These are phyloP conservation scores for Sceloporus tristichus DNA, from an alignment of 2,113 vertebrate species.

Conservation along the genomic window DNA sequence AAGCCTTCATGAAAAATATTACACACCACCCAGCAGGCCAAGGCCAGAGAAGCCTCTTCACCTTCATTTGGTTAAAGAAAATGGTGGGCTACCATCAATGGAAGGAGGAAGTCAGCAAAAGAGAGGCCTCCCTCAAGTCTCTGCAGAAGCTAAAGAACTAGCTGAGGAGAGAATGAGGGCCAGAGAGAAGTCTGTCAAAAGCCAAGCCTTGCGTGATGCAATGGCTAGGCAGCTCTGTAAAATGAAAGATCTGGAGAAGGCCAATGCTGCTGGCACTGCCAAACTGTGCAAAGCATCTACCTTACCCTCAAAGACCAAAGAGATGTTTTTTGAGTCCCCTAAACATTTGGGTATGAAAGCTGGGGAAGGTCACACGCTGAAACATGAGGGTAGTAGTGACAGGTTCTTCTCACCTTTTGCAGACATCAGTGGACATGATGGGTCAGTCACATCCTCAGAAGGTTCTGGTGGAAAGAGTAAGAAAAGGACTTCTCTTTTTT, in stretches of 20 bases:
- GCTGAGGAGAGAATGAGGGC: constrained; percentile 94
- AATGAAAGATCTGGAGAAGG: constrained; percentile 90
- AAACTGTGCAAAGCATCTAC: constrained; percentile 69
- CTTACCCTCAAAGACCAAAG: constrained; percentile 75
- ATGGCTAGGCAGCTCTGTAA: constrained; percentile 92
- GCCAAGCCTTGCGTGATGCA: constrained; percentile 90
- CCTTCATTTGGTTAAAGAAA: constrained; percentile 83
- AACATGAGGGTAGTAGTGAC: constrained; percentile 79
- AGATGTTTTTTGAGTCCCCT: constrained; percentile 67
- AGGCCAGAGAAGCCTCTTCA: constrained; percentile 74
- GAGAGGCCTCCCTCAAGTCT: constrained; percentile 81
- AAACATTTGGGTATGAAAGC: constrained; percentile 76
- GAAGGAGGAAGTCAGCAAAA: constrained; percentile 67
- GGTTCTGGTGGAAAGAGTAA: constrained; percentile 91
- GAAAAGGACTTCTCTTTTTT: constrained; percentile 95
- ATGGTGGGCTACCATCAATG: constrained; percentile 81
- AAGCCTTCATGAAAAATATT: constrained; percentile 84
- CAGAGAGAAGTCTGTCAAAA: constrained; percentile 94
- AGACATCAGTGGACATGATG: constrained; percentile 82
- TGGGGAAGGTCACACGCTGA: constrained; percentile 78
- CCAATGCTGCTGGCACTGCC: constrained; percentile 60
- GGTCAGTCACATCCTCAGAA: constrained; percentile 91
- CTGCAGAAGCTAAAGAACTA: constrained; percentile 92
- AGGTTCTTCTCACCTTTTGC: constrained; percentile 79
- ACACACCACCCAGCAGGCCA: constrained; percentile 85